A percentile compares a stretch with the other conserved stretches of the same genome.
These are phyloP conservation scores for Panurus biarmicus DNA, from an alignment of 2,113 vertebrate genomes.

Conservation along the genomic window DNA sequence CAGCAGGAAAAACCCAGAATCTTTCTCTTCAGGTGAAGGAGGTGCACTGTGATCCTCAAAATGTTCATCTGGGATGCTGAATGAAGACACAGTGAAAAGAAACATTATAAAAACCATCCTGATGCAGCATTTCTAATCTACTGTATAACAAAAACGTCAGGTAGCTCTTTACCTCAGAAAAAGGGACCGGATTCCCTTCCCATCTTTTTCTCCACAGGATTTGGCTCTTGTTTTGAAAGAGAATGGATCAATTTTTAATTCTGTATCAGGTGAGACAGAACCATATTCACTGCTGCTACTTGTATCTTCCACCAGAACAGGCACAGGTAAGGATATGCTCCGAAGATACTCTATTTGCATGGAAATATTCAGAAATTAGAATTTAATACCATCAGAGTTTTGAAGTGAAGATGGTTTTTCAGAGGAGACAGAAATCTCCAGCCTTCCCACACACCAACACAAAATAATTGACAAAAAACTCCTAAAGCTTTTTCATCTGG, in stretches of 20 bases:
- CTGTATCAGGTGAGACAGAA: constrained; percentile 94
- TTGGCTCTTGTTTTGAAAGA: constrained; percentile 89
- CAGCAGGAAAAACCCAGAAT: constrained; percentile 94
- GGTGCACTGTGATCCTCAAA: constrained; percentile 98
- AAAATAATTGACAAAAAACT: neutral
- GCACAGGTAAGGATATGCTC: constrained; percentile 94
- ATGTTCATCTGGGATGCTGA: constrained; percentile 95
- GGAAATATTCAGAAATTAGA: constrained; percentile 9
- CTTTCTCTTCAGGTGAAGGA: constrained; percentile 95
- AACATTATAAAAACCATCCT: neutral
- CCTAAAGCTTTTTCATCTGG: neutral
- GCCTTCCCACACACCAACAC: neutral
- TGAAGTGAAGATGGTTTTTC: neutral
- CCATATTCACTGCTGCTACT: constrained; percentile 98
- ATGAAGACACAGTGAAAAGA: neutral
- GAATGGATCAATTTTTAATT: constrained; percentile 91
- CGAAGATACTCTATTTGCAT: constrained; percentile 83
- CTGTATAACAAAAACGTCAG: neutral
- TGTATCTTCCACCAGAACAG: constrained; percentile 92
- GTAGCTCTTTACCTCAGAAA: constrained; percentile 83
- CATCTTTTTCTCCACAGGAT: constrained; percentile 91
- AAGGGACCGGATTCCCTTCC: constrained; percentile 83
- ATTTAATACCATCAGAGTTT: neutral
- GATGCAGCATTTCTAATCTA: neutral
- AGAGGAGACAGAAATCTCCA: neutral